phyloP scores from a whole-genome alignment of 2,797 vertebrate species.

The Syndactyla subalaris region DNA sequence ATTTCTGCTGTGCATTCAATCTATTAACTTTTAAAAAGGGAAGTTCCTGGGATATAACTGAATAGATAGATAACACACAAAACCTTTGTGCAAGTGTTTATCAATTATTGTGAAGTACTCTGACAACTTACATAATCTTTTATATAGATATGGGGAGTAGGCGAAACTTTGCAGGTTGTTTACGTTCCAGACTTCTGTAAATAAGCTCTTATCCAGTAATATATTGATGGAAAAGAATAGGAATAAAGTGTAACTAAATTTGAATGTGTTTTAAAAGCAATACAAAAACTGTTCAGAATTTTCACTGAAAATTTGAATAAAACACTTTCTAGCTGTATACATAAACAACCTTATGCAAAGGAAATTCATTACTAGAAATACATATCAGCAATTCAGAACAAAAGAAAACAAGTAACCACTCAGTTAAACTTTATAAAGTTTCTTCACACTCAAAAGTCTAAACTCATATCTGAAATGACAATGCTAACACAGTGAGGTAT shows the following conservation, averaged over 20 bases:
- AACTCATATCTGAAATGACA: slow-evolving; percentile 77
- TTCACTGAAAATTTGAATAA: slow-evolving; percentile 78
- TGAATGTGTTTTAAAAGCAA: slow-evolving; percentile 65
- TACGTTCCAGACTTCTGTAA: neutral
- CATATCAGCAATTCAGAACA: slow-evolving; percentile 81
- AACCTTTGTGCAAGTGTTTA: neutral
- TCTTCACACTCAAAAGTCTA: slow-evolving; percentile 84
- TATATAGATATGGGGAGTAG: neutral
- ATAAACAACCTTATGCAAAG: slow-evolving; percentile 76
- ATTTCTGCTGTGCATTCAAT: neutral
- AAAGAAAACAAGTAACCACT: slow-evolving; percentile 77
- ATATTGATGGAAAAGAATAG: neutral
- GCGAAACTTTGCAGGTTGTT: neutral
- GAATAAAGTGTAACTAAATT: neutral
- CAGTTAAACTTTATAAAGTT: slow-evolving; percentile 83
- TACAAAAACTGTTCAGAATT: slow-evolving; percentile 65
- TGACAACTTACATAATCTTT: neutral
- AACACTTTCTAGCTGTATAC: slow-evolving; percentile 47
- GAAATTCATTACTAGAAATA: slow-evolving; percentile 83
- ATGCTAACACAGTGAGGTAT: slow-evolving; percentile 62
- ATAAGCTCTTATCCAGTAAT: neutral
- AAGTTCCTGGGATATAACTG: neutral
- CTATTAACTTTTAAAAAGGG: neutral
- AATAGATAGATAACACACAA: neutral
- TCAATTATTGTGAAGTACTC: neutral